Base-by-base conservation (phyloP, 2,797 vertebrate genomes). In the Pseudocheirus occidentalis region DNA sequence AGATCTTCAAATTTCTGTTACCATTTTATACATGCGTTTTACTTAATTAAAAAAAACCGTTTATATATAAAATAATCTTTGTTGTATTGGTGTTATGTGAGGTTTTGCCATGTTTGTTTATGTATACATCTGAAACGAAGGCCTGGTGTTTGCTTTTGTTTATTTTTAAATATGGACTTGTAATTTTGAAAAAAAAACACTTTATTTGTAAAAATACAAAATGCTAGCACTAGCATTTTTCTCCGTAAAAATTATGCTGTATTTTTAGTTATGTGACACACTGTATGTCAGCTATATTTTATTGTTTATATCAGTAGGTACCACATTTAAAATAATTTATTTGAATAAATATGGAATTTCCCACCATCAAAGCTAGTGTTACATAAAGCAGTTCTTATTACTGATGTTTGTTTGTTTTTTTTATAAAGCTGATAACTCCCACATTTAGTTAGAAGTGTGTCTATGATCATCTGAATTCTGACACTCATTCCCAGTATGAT, bases 401-500 rank as follows among this genome's bases (percentile, higher is more conserved):
- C 29, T 87, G 10, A 90, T 55, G n/a, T n/a, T n/a, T n/a, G n/a
- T 89, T 50, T 24, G 52, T 18, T 46, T 93, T 93, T 29, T 90
- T 93, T 94, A 28, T 92, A 28, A 93, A 54, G 81, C 13, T 91
- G 0, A 54, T 50, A 89, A 92, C 55, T 93, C 0, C 59, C 95
- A 34, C 92, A 56, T 90, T 91, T 50, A 18, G 6, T 59, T 59
- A 34, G 5, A n/a, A 11, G 92, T 92, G 91, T 94, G 91, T 56
- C 40, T 46, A 21, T 66, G 27, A 14, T 93, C 12, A 55, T 62
- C 29, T 0, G 5, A 92, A 14, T 87, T 46, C 1, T 52, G 28
- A 16, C 66, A 95, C 91, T 52, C 24, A 21, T 95, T 96, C 93
- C 16, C 87, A 94, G 58, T 73, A 66, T 94, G 57, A 90, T 94